Percentiles rank a stretch among this genome's conserved stretches.
Evolutionary conservation across 2,113 vertebrate species (phyloP).

Genomic region (Myiopsitta monachus): DNA sequence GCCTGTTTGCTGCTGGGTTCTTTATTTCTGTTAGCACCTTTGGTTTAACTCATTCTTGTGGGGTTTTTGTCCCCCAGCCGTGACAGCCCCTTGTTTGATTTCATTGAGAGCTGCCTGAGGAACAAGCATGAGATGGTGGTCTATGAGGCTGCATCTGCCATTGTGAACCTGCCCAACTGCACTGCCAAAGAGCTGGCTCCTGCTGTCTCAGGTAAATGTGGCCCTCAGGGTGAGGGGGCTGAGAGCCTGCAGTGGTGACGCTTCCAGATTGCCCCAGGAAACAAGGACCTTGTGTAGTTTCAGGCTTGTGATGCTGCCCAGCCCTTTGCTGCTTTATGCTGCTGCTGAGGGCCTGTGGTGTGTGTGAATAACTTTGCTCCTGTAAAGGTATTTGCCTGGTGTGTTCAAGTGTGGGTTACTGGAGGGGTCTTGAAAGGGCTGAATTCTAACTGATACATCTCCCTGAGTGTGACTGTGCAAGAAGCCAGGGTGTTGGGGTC

Average conservation of each 20-base stretch:
- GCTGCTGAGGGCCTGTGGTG: not conserved
- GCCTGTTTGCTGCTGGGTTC: not conserved
- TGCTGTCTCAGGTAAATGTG: conserved; percentile 76
- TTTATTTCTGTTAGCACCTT: not conserved
- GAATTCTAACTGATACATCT: not conserved
- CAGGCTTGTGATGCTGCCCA: not conserved
- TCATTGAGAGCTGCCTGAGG: conserved; percentile 81
- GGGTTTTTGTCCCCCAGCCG: conserved; percentile 50
- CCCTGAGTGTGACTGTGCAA: not conserved
- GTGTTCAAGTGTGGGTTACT: not conserved
- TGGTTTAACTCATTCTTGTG: not conserved
- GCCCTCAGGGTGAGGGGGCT: accelerated
- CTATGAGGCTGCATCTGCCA: conserved; percentile 83
- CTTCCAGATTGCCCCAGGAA: not conserved
- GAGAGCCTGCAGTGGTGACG: not conserved
- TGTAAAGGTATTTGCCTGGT: not conserved
- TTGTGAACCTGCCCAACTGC: conserved; percentile 79
- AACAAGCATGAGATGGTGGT: conserved; percentile 86
- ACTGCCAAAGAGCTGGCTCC: conserved; percentile 83
- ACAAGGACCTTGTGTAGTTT: not conserved
- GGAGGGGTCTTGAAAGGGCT: not conserved
- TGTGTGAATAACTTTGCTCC: not conserved
- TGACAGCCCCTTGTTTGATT: conserved; percentile 81
- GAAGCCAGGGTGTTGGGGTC: not conserved
- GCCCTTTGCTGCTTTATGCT: not conserved